Evolutionary conservation across 1,140 invertebrate species (phyloP).

Genomic region (Drosophila seguyi): DNA sequence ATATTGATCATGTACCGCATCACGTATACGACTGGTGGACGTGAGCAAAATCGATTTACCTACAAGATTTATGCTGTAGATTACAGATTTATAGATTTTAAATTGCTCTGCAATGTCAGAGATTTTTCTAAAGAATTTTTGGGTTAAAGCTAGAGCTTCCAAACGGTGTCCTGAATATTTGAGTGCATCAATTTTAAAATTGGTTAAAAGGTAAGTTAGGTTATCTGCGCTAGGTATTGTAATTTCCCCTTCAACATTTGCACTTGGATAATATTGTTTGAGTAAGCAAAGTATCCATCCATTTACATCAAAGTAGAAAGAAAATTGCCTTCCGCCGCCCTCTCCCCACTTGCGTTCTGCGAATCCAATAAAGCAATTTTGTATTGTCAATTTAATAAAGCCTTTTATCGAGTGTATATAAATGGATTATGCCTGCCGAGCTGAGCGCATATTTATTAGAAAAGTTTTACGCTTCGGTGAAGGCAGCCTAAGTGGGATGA

Average conservation of each 20-base stretch:
- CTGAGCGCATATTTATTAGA: conserved; percentile 62
- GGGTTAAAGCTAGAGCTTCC: neutral
- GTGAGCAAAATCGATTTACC: conserved; percentile 32
- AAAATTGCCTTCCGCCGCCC: conserved; percentile 27
- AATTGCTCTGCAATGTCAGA: conserved; percentile 12
- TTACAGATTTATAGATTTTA: conserved; percentile 39
- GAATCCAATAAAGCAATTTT: conserved; percentile 66
- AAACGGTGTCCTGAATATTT: conserved; percentile 19
- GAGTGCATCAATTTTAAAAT: conserved; percentile 31
- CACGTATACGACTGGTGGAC: conserved; percentile 38
- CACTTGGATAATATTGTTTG: conserved; percentile 39
- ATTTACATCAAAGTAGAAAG: conserved; percentile 51
- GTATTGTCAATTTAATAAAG: conserved; percentile 78
- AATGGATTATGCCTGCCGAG: conserved; percentile 57
- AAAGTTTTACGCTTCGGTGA: conserved; percentile 51
- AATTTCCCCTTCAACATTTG: conserved; percentile 1
- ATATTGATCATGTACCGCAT: conserved; percentile 43
- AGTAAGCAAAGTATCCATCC: conserved; percentile 26
- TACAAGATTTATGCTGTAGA: conserved; percentile 18
- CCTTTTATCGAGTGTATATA: conserved; percentile 68
- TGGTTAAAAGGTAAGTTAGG: conserved; percentile 9
- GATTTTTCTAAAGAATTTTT: neutral
- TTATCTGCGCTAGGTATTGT: neutral
- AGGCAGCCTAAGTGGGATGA: conserved; percentile 5
- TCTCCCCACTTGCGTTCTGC: neutral